These are phyloP conservation scores for Bucorvus abyssinicus DNA, from an alignment of 2,797 vertebrate species.

Conservation along the genomic window DNA sequence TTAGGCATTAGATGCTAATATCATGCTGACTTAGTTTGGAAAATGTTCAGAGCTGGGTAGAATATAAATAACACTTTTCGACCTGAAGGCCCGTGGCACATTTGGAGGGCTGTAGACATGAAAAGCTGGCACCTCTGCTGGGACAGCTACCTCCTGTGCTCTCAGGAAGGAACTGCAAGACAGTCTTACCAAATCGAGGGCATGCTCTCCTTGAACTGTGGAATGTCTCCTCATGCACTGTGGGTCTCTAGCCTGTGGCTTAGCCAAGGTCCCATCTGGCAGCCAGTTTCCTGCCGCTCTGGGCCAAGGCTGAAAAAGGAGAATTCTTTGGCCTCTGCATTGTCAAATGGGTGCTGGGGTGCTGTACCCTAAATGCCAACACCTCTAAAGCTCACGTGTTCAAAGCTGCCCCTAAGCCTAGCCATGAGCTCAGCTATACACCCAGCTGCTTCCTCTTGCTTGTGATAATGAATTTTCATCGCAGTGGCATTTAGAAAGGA, in stretches of 20 bases:
- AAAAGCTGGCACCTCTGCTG: background rate
- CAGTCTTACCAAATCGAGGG: background rate
- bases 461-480: conserved; percentile 19
- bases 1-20: background rate
- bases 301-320: background rate
- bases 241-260: background rate
- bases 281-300: background rate
- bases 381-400: background rate
- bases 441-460: conserved; percentile 31
- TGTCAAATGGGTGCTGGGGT: background rate
- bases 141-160: background rate
- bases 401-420: background rate
- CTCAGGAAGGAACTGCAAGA: background rate
- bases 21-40: background rate
- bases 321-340: background rate
- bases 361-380: background rate
- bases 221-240: fast-evolving
- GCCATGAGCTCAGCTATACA: background rate
- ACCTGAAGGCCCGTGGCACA: background rate
- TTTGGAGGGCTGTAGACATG: background rate
- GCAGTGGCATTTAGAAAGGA: conserved; percentile 28
- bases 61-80: background rate
- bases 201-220: background rate
- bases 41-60: background rate
- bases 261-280: background rate